Conservation (phyloP, 2,113 vertebrate species). For the Heterotis niloticus region DNA sequence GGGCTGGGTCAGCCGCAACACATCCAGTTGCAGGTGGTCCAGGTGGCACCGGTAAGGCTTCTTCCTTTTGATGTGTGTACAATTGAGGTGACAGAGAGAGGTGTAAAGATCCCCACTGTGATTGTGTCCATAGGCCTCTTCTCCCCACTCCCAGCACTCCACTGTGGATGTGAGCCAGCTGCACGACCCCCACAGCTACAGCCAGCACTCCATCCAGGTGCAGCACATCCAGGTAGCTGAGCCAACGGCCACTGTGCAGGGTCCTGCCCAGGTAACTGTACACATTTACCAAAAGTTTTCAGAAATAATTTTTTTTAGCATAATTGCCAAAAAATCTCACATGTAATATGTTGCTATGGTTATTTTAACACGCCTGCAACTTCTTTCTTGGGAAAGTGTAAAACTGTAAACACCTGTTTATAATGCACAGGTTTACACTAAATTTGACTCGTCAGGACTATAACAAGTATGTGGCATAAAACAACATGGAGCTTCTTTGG, state of each 20-base stretch:
- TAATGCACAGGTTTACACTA: too few species aligned
- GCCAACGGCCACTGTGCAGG: constrained; percentile 59
- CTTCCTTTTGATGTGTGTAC: background rate
- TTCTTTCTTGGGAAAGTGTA: too few species aligned
- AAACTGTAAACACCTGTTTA: too few species aligned
- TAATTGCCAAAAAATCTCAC: background rate
- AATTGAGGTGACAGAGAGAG: background rate
- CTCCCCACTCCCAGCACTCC: constrained; percentile 87
- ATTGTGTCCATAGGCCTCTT: constrained; percentile 71
- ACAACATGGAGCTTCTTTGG: too few species aligned
- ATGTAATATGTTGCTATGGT: background rate
- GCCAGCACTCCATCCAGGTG: constrained; percentile 94
- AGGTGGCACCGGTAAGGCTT: constrained; percentile 82
- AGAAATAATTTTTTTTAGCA: too few species aligned
- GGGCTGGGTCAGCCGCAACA: constrained; percentile 83
- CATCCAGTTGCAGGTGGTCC: constrained; percentile 95
- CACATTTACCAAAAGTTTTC: too few species aligned
- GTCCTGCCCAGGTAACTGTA: constrained; percentile 69
- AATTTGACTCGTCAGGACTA: too few species aligned
- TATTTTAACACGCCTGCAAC: too few species aligned
- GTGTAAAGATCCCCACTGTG: background rate
- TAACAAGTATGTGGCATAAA: too few species aligned
- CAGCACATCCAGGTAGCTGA: constrained; percentile 94
- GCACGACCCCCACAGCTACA: constrained; percentile 87
- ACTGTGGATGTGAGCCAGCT: constrained; percentile 91